Evolutionary conservation across 2,888 invertebrate species (phyloP).

Genomic region (Agelastica alni): DNA sequence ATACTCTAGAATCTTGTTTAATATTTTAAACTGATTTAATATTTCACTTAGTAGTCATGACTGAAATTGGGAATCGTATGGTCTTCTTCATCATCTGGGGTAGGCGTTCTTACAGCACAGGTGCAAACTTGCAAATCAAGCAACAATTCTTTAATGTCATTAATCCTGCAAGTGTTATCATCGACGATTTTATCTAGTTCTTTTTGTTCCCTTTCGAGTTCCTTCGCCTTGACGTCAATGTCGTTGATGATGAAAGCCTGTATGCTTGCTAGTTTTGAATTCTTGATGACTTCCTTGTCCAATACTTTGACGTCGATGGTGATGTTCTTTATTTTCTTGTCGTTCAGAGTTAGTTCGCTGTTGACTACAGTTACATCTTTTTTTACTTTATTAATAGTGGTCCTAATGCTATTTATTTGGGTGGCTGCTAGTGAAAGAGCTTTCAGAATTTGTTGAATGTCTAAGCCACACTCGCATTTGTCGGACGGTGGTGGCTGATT

Average conservation of each 20-base stretch:
- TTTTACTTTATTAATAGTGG: background rate
- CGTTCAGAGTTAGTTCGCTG: background rate
- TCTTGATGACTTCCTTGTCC: background rate
- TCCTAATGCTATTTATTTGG: background rate
- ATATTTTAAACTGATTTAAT: too few species aligned
- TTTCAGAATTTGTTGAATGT: background rate
- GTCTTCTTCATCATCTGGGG: background rate
- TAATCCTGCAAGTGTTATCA: background rate
- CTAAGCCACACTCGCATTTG: background rate
- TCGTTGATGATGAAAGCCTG: background rate
- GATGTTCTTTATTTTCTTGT: background rate
- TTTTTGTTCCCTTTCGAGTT: background rate
- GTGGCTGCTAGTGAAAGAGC: background rate
- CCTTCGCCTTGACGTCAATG: background rate
- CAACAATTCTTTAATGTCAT: background rate
- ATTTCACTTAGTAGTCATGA: too few species aligned
- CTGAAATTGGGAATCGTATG: too few species aligned
- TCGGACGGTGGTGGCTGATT: too few species aligned
- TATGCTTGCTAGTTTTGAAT: background rate
- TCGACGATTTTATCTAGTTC: background rate
- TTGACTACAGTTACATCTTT: background rate
- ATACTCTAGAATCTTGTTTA: too few species aligned
- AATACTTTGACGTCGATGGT: background rate
- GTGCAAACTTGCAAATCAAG: background rate
- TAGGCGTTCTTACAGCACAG: slow-evolving; percentile 1